phyloP scores from a whole-genome alignment of 2,113 vertebrate species.

The Condylura cristata region DNA sequence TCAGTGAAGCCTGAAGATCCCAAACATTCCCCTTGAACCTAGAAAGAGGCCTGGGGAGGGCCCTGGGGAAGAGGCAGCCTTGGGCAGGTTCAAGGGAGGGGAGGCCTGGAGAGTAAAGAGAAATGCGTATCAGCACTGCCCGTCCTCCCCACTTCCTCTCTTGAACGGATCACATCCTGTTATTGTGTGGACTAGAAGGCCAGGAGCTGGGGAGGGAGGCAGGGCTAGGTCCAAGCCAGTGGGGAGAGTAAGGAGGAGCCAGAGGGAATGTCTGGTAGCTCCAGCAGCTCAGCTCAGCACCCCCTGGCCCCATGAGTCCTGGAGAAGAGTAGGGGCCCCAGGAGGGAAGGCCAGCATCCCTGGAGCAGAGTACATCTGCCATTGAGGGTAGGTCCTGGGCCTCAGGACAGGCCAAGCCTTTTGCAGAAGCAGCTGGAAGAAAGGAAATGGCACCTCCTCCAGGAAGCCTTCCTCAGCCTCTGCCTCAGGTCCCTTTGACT shows the following conservation, averaged over 20 bases:
- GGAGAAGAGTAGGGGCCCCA: neutral
- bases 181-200: conserved; percentile 80
- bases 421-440: neutral
- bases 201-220: conserved; percentile 66
- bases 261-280: neutral
- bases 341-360: neutral
- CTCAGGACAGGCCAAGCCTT: neutral
- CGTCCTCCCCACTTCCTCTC: conserved; percentile 79
- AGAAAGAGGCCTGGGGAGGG: neutral
- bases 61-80: neutral
- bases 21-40: neutral
- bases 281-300: neutral
- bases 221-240: conserved; percentile 10
- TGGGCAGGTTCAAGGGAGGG: neutral
- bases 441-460: neutral
- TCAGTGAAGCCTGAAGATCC: neutral
- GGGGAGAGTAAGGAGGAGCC: conserved; percentile 40
- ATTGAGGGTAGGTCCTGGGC: neutral
- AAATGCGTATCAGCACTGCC: conserved; percentile 75
- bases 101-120: conserved; percentile 2
- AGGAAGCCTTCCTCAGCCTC: neutral
- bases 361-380: neutral
- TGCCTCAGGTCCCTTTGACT: neutral
- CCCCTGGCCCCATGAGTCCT: neutral
- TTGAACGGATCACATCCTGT: conserved; percentile 81